Conservation (phyloP, 2,113 vertebrate species). For the Trichechus manatus region DNA sequence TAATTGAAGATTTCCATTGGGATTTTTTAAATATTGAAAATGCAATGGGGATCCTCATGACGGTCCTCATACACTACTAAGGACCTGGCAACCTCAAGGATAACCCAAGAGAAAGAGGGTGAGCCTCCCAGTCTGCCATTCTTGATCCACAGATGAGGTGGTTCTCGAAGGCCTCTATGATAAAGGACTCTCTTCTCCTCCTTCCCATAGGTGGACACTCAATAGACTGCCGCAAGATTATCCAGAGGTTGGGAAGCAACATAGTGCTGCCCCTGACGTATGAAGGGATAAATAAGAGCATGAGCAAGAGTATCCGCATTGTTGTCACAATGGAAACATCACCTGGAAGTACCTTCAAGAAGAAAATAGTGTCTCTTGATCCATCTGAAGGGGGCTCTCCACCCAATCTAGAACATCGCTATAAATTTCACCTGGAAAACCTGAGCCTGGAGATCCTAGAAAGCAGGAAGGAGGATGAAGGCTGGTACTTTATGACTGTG, state of each 20-base stretch:
- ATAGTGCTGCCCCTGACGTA: slow-evolving; percentile 45
- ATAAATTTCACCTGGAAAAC: slow-evolving; percentile 66
- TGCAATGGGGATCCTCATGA: background rate
- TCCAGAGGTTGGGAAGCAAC: slow-evolving; percentile 20
- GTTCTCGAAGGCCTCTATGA: background rate
- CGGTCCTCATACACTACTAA: background rate
- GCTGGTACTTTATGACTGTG: slow-evolving; percentile 69
- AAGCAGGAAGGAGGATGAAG: slow-evolving; percentile 59
- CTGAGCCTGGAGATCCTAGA: slow-evolving; percentile 62
- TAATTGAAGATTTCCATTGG: background rate
- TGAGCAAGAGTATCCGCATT: slow-evolving; percentile 69
- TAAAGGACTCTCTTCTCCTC: background rate
- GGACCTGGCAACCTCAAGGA: background rate
- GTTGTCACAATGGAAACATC: slow-evolving; percentile 46
- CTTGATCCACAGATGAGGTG: background rate
- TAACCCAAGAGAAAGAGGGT: background rate
- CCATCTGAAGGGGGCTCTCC: background rate
- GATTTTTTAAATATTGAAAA: background rate
- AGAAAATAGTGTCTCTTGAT: slow-evolving; percentile 68
- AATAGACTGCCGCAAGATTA: background rate
- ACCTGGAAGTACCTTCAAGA: background rate
- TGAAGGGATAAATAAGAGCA: slow-evolving; percentile 1
- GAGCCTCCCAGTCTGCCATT: background rate
- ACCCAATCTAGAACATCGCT: background rate
- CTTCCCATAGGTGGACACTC: slow-evolving; percentile 41